Evolutionary conservation across 2,113 vertebrate species (phyloP).

Genomic region (Leptobrachium ailaonicum): DNA sequence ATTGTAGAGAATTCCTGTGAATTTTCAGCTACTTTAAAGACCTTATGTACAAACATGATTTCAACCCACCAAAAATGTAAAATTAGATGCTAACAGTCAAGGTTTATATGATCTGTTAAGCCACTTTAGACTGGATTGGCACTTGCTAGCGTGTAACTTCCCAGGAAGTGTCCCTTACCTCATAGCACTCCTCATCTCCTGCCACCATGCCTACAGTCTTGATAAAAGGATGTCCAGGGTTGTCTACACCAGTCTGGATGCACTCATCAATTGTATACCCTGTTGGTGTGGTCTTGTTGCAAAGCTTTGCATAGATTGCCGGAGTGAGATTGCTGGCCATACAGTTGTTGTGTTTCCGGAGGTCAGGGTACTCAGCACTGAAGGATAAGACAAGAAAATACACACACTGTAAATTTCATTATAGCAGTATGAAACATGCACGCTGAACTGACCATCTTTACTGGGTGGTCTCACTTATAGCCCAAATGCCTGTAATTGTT

Average conservation of each 20-base stretch:
- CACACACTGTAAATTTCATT: neutral
- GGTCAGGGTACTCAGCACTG: constrained; percentile 94
- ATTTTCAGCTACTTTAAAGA: too few species aligned
- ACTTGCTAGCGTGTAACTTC: too few species aligned
- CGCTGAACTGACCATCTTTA: too few species aligned
- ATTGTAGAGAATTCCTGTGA: too few species aligned
- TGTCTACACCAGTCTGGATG: constrained; percentile 97
- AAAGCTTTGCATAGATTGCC: constrained; percentile 85
- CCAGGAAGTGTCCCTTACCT: constrained; percentile 71
- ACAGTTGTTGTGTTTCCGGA: constrained; percentile 98
- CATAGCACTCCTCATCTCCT: constrained; percentile 95
- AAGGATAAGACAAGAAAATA: neutral
- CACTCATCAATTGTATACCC: constrained; percentile 92
- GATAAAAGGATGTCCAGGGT: constrained; percentile 97
- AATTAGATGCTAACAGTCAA: too few species aligned
- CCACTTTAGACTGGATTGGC: too few species aligned
- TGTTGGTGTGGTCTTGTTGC: constrained; percentile 84
- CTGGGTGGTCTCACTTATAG: too few species aligned
- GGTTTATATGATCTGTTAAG: too few species aligned
- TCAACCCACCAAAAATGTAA: too few species aligned
- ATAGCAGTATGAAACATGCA: neutral
- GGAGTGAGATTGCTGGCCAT: constrained; percentile 93
- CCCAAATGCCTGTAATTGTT: too few species aligned
- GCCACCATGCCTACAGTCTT: constrained; percentile 87
- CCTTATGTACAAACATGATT: too few species aligned